Evolutionary conservation across 2,797 vertebrate species (phyloP).

Genomic region (Phylloscopus collybita): DNA sequence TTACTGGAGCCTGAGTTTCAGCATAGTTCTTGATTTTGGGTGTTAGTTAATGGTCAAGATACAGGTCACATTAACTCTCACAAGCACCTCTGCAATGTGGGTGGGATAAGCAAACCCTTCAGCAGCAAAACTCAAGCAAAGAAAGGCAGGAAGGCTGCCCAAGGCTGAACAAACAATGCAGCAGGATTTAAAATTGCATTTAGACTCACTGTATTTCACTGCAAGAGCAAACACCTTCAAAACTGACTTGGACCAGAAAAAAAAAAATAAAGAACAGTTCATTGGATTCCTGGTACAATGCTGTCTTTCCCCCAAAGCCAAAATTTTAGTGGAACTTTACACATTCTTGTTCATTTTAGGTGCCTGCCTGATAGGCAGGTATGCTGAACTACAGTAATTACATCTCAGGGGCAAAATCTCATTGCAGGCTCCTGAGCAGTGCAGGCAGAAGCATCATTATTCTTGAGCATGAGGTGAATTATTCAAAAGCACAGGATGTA

Average conservation of each 20-base stretch:
- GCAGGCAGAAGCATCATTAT: background rate
- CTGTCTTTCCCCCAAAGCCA: background rate
- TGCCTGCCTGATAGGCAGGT: background rate
- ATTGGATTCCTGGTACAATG: background rate
- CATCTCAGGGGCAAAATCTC: background rate
- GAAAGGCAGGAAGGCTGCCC: conserved; percentile 9
- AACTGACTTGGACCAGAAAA: background rate
- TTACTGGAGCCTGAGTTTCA: background rate
- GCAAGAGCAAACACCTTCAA: background rate
- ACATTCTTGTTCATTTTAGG: background rate
- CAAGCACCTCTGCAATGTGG: background rate
- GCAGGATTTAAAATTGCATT: background rate
- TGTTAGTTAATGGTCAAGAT: background rate
- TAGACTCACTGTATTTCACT: background rate
- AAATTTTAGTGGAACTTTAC: background rate
- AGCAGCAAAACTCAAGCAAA: background rate
- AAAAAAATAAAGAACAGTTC: background rate
- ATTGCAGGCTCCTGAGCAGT: background rate
- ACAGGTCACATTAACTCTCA: background rate
- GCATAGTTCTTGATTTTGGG: background rate
- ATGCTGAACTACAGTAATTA: background rate
- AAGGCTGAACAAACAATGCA: background rate
- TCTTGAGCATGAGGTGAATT: background rate
- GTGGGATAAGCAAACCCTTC: background rate
- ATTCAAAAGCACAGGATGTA: background rate